Evolutionary conservation across 1,140 invertebrate genomes (phyloP).

Genomic region (Macrobrachium nipponense): DNA sequence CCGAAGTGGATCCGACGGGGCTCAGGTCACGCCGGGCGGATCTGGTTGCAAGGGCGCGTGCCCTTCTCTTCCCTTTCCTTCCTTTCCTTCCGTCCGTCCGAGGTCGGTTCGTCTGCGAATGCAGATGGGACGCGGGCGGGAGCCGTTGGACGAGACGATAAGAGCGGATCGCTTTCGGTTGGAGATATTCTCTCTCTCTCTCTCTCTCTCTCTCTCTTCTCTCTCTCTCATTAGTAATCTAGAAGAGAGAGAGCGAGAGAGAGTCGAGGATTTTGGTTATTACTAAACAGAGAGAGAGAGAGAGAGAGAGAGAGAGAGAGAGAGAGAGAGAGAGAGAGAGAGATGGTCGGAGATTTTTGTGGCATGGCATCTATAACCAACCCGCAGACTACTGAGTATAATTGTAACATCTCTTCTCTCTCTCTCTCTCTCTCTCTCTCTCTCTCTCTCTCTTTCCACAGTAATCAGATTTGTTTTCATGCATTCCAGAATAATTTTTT

Average conservation of each 20-base stretch:
- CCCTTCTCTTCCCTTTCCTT: constrained; percentile 12
- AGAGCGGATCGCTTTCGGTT: neutral
- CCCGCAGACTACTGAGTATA: too few relatives aligned
- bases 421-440: constrained; percentile 27
- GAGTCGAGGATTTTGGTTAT: too few relatives aligned
- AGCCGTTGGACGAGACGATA: neutral
- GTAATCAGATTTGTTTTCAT: neutral
- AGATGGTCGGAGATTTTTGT: neutral
- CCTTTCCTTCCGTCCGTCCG: constrained; percentile 19
- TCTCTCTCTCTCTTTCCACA: neutral
- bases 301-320: neutral
- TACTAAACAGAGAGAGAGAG: too few relatives aligned
- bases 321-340: constrained; percentile 5
- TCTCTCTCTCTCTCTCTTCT: constrained; percentile 25
- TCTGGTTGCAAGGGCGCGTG: constrained; percentile 54
- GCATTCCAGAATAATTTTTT: neutral
- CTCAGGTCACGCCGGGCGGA: constrained; percentile 55
- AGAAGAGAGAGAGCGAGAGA: neutral
- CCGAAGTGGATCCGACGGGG: constrained; percentile 51
- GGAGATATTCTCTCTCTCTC: neutral
- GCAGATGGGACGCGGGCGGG: neutral
- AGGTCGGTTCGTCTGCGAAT: neutral
- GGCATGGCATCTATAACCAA: too few relatives aligned
- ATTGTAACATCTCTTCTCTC: too few relatives aligned
- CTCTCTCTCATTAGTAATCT: neutral